Percentiles rank a stretch among this genome's conserved stretches.
Evolutionary conservation across 2,113 vertebrate genomes (phyloP).

Genomic region (Etheostoma spectabile): DNA sequence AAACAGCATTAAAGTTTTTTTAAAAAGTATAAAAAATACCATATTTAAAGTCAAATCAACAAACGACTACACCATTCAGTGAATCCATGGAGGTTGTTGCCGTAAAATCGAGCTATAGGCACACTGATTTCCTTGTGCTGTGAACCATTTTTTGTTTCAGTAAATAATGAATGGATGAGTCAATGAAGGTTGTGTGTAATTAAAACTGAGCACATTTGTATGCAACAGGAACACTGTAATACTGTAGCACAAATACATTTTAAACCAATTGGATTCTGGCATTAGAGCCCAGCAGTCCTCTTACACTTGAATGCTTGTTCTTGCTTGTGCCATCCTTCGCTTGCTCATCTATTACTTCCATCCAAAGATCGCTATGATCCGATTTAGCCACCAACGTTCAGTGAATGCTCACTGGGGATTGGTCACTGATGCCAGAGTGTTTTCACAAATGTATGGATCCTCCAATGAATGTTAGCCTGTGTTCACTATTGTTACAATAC

Average conservation of each 20-base stretch:
- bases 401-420: slow-evolving; percentile 31
- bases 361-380: slow-evolving; percentile 46
- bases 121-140: slow-evolving; percentile 19
- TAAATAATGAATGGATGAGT: slow-evolving; percentile 42
- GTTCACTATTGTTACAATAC: slow-evolving; percentile 36
- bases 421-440: slow-evolving; percentile 34
- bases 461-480: slow-evolving; percentile 51
- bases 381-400: slow-evolving; percentile 29
- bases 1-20: background rate
- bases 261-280: slow-evolving; percentile 40
- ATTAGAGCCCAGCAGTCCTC: slow-evolving; percentile 35
- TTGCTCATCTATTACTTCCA: slow-evolving; percentile 56
- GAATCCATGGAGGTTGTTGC: background rate
- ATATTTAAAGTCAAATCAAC: background rate
- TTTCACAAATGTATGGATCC: slow-evolving; percentile 16
- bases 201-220: slow-evolving; percentile 47
- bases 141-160: slow-evolving; percentile 39
- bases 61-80: background rate
- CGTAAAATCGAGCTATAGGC: background rate
- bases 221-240: slow-evolving; percentile 19
- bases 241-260: slow-evolving; percentile 21
- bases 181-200: slow-evolving; percentile 29
- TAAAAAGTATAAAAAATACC: background rate
- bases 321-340: slow-evolving; percentile 44
- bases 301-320: slow-evolving; percentile 51